Conservation (phyloP, 2,888 invertebrate species). For the Napeogenes sylphis region DNA sequence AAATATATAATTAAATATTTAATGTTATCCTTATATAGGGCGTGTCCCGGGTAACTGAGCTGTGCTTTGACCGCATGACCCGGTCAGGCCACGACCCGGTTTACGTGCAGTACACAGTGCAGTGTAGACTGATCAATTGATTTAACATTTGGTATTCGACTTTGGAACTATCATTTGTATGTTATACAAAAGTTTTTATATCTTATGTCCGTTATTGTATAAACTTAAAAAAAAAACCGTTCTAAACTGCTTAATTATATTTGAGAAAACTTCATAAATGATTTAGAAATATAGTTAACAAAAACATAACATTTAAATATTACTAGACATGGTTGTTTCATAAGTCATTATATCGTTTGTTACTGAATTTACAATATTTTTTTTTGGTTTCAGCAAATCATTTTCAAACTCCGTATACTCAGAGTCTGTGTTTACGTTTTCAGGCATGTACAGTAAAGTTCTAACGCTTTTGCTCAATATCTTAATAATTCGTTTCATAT, state of each 20-base stretch:
- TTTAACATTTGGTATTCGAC: slow-evolving; percentile 34
- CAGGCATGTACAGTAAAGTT: slow-evolving; percentile 34
- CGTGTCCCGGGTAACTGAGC: slow-evolving; percentile 50
- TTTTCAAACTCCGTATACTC: slow-evolving; percentile 55
- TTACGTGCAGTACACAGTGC: slow-evolving; percentile 47
- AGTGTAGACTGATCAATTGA: slow-evolving; percentile 56
- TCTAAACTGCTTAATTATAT: too few relatives aligned
- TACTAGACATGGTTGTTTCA: slow-evolving; percentile 46
- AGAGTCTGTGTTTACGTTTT: slow-evolving; percentile 40
- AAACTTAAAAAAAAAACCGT: too few relatives aligned
- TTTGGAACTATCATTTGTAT: not conserved
- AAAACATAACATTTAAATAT: slow-evolving; percentile 28
- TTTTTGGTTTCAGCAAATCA: slow-evolving; percentile 32
- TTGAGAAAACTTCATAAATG: not conserved
- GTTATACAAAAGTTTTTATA: too few relatives aligned
- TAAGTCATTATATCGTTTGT: slow-evolving; percentile 33
- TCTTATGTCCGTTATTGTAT: too few relatives aligned
- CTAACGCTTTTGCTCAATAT: slow-evolving; percentile 50
- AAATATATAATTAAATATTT: slow-evolving; percentile 1
- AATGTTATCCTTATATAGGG: slow-evolving; percentile 21
- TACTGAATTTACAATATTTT: not conserved
- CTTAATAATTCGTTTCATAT: slow-evolving; percentile 52
- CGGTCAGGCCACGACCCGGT: slow-evolving; percentile 62
- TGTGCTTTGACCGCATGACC: slow-evolving; percentile 58
- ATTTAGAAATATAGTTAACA: not conserved